Evolutionary conservation across 1,140 invertebrate genomes (phyloP).

Genomic region (Pseudoatta argentina): DNA sequence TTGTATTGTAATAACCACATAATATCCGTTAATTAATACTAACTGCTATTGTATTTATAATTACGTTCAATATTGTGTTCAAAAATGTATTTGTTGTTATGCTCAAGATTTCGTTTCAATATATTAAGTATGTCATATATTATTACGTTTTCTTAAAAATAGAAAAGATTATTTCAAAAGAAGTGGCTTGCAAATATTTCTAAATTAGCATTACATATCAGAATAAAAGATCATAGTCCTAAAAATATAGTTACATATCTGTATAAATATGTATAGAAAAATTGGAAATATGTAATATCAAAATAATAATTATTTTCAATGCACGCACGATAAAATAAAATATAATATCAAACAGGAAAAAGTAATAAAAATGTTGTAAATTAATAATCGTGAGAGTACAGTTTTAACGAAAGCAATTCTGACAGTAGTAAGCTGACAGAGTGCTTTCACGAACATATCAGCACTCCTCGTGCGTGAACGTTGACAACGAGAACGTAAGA

Average conservation of each 20-base stretch:
- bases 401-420: neutral
- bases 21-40: neutral
- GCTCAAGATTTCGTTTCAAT: conserved; percentile 3
- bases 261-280: conserved; percentile 11
- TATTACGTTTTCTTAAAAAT: neutral
- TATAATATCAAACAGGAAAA: neutral
- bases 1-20: neutral
- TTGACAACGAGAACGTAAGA: conserved; percentile 41
- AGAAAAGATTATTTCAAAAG: neutral
- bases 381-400: neutral
- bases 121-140: too few relatives aligned
- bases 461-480: conserved; percentile 35
- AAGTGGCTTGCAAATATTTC: neutral
- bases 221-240: neutral
- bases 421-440: conserved; percentile 3
- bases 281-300: conserved; percentile 1
- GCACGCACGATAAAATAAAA: conserved; percentile 6
- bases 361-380: neutral
- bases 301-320: conserved; percentile 11
- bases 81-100: neutral
- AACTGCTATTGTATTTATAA: conserved; percentile 6
- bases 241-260: neutral
- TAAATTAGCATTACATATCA: neutral
- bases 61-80: neutral
- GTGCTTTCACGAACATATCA: conserved; percentile 18